phyloP scores from a whole-genome alignment of 2,113 vertebrate species.

The Acanthochromis polyacanthus region DNA sequence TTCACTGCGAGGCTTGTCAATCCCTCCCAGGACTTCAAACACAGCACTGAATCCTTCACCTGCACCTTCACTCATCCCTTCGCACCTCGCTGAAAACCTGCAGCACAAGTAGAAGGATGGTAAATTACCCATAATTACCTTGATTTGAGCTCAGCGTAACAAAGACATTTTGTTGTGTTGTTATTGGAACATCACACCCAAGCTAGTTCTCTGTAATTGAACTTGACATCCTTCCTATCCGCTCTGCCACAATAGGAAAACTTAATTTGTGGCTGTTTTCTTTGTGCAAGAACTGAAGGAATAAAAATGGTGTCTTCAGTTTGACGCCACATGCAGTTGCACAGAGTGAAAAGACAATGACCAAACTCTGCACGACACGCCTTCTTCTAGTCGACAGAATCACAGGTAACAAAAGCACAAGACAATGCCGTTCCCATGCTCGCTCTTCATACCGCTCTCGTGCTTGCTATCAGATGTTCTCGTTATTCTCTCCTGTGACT shows the following conservation, averaged over 20 bases:
- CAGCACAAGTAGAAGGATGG: conserved; percentile 29
- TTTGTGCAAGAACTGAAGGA: conserved; percentile 36
- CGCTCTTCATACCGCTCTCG: conserved; percentile 38
- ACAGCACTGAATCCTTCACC: conserved; percentile 55
- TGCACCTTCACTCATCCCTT: conserved; percentile 58
- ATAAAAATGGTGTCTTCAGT: conserved; percentile 29
- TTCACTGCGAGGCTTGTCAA: conserved; percentile 72
- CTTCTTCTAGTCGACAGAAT: conserved; percentile 49
- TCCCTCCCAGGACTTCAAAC: conserved; percentile 71
- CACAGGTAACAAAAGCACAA: conserved; percentile 55
- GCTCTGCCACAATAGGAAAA: conserved; percentile 40
- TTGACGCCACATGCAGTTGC: conserved; percentile 74
- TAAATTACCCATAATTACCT: conserved; percentile 77
- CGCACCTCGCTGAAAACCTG: conserved; percentile 66
- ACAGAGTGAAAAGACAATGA: conserved; percentile 74
- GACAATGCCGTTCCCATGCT: conserved; percentile 54
- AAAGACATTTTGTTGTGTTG: conserved; percentile 65
- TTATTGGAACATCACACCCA: conserved; percentile 47
- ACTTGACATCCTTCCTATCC: conserved; percentile 57
- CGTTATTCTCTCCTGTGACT: conserved; percentile 45
- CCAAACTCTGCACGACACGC: conserved; percentile 39
- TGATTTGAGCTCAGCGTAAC: conserved; percentile 54
- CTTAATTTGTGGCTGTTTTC: conserved; percentile 25
- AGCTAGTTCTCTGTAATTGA: conserved; percentile 62
- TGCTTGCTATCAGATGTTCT: conserved; percentile 47